A percentile compares a stretch with the other conserved stretches of the same genome.
Conservation (phyloP, 2,113 vertebrate species). For the Columba janthina region DNA sequence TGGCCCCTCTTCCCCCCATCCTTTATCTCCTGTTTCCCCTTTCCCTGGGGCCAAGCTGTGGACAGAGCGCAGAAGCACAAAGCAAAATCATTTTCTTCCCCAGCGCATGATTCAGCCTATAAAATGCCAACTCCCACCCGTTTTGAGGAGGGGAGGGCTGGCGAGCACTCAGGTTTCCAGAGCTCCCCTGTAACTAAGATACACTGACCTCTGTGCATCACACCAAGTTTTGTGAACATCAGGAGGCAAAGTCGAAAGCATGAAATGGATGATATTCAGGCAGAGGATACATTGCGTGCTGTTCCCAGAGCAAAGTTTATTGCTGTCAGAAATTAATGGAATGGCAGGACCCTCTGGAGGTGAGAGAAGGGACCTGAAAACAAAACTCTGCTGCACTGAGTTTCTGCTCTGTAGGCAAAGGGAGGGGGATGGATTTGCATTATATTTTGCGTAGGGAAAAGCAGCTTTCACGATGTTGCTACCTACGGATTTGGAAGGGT, state of each 20-base stretch:
- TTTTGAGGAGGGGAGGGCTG: neutral
- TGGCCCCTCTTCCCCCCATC: neutral
- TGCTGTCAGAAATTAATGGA: neutral
- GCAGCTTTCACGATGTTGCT: neutral
- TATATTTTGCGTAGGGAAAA: neutral
- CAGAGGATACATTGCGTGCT: neutral
- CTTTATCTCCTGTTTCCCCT: neutral
- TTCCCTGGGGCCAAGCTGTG: neutral
- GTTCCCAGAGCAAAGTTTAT: slow-evolving; percentile 21
- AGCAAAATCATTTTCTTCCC: neutral
- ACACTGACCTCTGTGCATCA: neutral
- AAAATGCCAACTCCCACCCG: neutral
- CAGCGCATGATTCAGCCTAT: neutral
- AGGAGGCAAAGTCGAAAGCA: neutral
- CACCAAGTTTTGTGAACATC: neutral
- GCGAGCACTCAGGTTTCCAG: neutral
- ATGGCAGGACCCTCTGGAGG: neutral
- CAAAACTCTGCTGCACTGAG: neutral
- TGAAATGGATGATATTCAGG: neutral
- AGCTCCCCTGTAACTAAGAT: neutral
- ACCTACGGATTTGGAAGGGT: neutral
- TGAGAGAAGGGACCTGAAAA: neutral
- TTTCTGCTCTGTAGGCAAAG: neutral
- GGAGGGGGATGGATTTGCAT: neutral
- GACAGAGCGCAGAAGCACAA: neutral